Conservation (phyloP, 2,113 vertebrate species). For the Chrysochloris asiatica region DNA sequence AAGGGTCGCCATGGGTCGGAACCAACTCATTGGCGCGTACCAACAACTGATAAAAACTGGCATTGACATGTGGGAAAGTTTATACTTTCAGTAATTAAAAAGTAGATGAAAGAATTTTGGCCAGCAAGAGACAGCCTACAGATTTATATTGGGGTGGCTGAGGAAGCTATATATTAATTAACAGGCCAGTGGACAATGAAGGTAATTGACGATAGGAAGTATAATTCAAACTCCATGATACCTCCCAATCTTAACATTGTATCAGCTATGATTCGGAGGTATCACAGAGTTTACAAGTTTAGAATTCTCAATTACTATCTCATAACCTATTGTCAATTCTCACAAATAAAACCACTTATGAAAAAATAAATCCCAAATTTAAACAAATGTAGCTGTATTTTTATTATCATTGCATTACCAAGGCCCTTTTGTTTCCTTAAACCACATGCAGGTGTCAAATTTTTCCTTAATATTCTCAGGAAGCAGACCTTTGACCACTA, state of each 20-base stretch:
- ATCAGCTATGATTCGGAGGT: no score
- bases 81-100: background rate
- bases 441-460: background rate
- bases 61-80: background rate
- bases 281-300: background rate
- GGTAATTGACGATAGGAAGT: background rate
- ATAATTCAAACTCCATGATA: background rate
- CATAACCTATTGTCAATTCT: background rate
- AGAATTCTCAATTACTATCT: background rate
- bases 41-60: background rate
- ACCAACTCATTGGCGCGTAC: no score
- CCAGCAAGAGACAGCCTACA: background rate
- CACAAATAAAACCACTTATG: background rate
- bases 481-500: background rate
- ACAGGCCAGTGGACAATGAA: background rate
- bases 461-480: background rate
- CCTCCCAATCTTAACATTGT: no score
- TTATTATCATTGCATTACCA: conserved; percentile 17
- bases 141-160: background rate
- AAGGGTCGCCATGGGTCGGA: no score
- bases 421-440: background rate
- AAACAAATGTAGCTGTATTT: conserved; percentile 38
- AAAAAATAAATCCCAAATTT: background rate
- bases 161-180: background rate
- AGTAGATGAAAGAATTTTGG: background rate